Evolutionary conservation across 2,797 vertebrate species (phyloP).

Genomic region (Muscicapa striata): DNA sequence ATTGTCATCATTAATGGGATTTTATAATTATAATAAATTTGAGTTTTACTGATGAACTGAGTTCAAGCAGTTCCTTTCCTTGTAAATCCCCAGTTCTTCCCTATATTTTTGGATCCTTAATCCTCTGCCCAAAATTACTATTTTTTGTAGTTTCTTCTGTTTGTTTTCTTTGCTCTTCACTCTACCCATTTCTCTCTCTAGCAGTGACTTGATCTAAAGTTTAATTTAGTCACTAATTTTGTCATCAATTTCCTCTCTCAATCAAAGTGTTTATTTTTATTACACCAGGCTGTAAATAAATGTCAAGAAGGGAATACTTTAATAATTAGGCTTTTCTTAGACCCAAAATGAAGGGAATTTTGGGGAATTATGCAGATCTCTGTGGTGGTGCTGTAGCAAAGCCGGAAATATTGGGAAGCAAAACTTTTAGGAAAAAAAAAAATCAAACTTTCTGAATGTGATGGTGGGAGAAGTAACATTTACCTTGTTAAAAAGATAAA

Average conservation of each 20-base stretch:
- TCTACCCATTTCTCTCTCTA: not conserved
- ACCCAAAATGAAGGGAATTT: not conserved
- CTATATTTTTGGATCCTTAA: not conserved
- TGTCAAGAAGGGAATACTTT: no score
- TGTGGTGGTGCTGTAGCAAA: fast-evolving
- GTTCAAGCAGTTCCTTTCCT: not conserved
- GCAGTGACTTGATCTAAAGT: not conserved
- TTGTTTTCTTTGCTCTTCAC: not conserved
- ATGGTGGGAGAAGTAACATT: not conserved
- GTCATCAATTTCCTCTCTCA: not conserved
- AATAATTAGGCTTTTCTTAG: not conserved
- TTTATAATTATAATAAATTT: not conserved
- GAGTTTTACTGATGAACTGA: not conserved
- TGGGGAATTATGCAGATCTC: not conserved
- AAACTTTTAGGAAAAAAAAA: not conserved
- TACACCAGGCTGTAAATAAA: not conserved
- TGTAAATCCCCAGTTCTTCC: not conserved
- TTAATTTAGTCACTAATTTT: not conserved
- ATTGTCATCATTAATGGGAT: not conserved
- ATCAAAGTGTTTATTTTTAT: not conserved
- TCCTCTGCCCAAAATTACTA: not conserved
- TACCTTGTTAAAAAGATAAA: not conserved
- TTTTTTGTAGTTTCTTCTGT: not conserved
- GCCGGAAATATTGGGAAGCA: not conserved
- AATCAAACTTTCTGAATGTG: not conserved